Evolutionary conservation across 2,113 vertebrate genomes (phyloP), one percentile per base, ranked within the genome.

Genomic region (Amphilophus citrinellus): DNA sequence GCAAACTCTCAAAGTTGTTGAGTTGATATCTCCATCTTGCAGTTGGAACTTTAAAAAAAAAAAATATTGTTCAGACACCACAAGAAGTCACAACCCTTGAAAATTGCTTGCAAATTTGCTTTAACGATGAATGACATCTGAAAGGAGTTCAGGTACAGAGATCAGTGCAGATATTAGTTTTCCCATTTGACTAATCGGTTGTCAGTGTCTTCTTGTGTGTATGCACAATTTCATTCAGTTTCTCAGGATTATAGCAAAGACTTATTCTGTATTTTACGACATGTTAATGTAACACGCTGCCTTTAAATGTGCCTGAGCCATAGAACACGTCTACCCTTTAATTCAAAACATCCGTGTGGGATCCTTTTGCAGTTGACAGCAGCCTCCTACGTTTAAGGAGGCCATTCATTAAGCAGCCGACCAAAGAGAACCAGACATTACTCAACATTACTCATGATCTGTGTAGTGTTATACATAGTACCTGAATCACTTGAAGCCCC

Each of bases 371-470:
- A 11, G 22, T 27, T 37, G 53, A 50, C 65, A 50, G 42, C 27
- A 57, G n/a, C 63, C 59, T 37, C 4, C 42, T 15, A 37, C 2
- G 8, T 59, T 39, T 18, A 47, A 24, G 37, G 42, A 80, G 57
- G 32, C 71, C n/a, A 39, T 84, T 85, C 37, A 78, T 84, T 71
- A 81, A 18, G 42, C 2, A 2, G 18, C 4, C 5, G 15, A 30
- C 22, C n/a, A 44, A 80, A 71, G 77, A 17, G 42, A 85, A 42
- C 35, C 62, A 77, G 50, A 79, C 65, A 53, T 87, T 30, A 71
- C 59, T 68, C 39, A 84, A 20, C 57, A 24, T 24, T 24, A 24
- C 24, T 24, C 63, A 6, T 32, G 66, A 84, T 83, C 66, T 89
- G 42, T 80, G 62, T 77, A 82, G 77, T 37, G 60, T 78, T 27